Base-by-base conservation (phyloP, 2,797 vertebrate species). In the Spheniscus humboldti region DNA sequence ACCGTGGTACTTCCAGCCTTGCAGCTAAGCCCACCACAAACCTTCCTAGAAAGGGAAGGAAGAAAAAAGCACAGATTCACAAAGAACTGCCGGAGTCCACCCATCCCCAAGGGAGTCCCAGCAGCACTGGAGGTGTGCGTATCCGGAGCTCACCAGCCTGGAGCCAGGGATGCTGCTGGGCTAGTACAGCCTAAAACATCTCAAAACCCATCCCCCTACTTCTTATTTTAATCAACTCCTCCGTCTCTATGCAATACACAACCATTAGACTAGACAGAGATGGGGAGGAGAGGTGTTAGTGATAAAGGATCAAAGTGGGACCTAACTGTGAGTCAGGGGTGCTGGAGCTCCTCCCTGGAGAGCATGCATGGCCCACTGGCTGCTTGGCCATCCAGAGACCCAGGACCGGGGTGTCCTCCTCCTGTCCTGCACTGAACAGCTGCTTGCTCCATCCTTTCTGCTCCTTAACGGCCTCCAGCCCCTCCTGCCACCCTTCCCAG, bases 21-120 rank as follows among this genome's bases (percentile, higher is more conserved):
- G 6, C 33, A 82, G 35, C 27, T 30, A 60, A 84, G 74, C 11
- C 24, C 37, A 24, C 12, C 31, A 15, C 11, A 22, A 15, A 33
- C 6, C 60, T 75, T 18, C 37, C 43, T 33, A 53, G 78, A 41
- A 37, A 30, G 4, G 18, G 50, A 27, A 47, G 35, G 55, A 43
- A 27, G 6, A 3, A 57, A 73, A 35, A 47, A 45, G 17, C 19
- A n/a, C 6, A 47, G 68, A 57, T 13, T 45, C 39, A 33, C 37
- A 41, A 30, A 53, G 18, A 5, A 6, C 20, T 71, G 27, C 27
- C 11, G 1, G 41, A 52, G 13, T 18, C 4, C n/a, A 17, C 10
- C 33, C 16, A 19, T 13, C 10, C 17, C 18, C 35, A 41, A 0
- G 0, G 17, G 13, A 43, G 12, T 6, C 13, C 63, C 25, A 11